Conservation (phyloP, 2,888 invertebrate genomes). For the Ischnura elegans region DNA sequence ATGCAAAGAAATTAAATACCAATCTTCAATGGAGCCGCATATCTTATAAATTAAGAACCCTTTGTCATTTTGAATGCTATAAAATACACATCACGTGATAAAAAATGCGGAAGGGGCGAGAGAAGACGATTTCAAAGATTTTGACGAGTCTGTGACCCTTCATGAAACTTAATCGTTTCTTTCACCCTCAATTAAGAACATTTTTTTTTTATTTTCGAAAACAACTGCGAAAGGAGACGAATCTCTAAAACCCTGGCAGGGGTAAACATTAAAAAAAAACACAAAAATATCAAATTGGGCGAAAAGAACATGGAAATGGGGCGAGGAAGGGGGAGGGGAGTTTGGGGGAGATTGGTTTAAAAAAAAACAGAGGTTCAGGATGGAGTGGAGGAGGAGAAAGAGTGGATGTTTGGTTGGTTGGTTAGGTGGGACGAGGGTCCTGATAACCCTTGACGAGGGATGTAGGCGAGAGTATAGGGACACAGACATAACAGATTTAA, state of each 20-base stretch:
- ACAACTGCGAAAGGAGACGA: background rate
- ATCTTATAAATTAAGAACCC: too few species aligned
- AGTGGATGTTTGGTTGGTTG: too few species aligned
- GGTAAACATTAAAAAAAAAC: background rate
- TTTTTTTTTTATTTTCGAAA: too few species aligned
- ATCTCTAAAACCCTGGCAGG: background rate
- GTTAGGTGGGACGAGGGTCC: background rate
- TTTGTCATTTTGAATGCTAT: too few species aligned
- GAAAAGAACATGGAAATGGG: background rate
- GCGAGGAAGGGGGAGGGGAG: background rate
- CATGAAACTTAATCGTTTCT: background rate
- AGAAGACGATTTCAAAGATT: background rate
- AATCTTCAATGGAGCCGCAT: too few species aligned
- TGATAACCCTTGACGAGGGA: constrained; percentile 21
- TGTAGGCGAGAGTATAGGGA: background rate
- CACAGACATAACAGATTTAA: constrained; percentile 42
- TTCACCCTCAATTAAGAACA: background rate
- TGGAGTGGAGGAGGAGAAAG: background rate
- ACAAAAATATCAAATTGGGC: background rate
- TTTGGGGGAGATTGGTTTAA: background rate
- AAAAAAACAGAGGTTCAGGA: background rate
- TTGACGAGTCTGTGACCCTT: background rate
- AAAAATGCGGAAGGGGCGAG: background rate
- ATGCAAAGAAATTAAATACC: too few species aligned
- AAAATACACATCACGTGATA: background rate